Percentiles rank a stretch among this genome's conserved stretches.
These are phyloP conservation scores for Meda fulgida DNA, from an alignment of 2,797 vertebrate genomes.

Conservation along the genomic window DNA sequence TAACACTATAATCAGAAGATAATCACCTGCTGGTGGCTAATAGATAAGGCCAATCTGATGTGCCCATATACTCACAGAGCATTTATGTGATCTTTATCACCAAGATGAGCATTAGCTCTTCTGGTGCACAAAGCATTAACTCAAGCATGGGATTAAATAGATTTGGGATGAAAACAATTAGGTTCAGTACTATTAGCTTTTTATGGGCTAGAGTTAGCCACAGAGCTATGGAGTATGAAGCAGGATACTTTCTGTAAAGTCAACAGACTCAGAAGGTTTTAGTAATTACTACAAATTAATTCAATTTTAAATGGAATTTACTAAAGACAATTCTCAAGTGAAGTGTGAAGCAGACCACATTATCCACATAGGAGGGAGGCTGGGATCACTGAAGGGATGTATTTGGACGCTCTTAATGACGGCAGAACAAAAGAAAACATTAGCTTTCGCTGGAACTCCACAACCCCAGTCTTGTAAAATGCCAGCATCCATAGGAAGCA, in stretches of 20 bases:
- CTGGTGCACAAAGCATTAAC: slow-evolving; percentile 49
- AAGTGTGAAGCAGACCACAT: slow-evolving; percentile 26
- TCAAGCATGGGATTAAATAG: slow-evolving; percentile 43
- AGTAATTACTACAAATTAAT: slow-evolving; percentile 24
- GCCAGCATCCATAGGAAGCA: slow-evolving; percentile 35
- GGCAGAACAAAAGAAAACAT: slow-evolving; percentile 35
- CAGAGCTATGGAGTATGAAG: slow-evolving; percentile 23
- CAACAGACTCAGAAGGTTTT: slow-evolving; percentile 13
- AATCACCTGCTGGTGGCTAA: slow-evolving; percentile 47
- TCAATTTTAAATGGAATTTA: slow-evolving; percentile 27
- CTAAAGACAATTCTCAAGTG: slow-evolving; percentile 25
- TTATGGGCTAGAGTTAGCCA: slow-evolving; percentile 34
- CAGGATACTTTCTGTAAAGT: background rate
- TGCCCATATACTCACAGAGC: slow-evolving; percentile 16
- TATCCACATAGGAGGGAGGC: background rate
- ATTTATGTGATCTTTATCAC: slow-evolving; percentile 50
- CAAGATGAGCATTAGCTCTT: slow-evolving; percentile 39
- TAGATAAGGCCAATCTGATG: slow-evolving; percentile 45
- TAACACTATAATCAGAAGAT: slow-evolving; percentile 37
- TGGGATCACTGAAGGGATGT: slow-evolving; percentile 56
- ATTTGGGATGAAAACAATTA: slow-evolving; percentile 42
- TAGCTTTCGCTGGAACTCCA: slow-evolving; percentile 50
- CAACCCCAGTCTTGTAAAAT: slow-evolving; percentile 45
- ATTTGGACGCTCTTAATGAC: slow-evolving; percentile 44
- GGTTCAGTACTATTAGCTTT: slow-evolving; percentile 31